These are phyloP conservation scores for Aromia moschata DNA, from an alignment of 2,888 invertebrate genomes.

Conservation along the genomic window DNA sequence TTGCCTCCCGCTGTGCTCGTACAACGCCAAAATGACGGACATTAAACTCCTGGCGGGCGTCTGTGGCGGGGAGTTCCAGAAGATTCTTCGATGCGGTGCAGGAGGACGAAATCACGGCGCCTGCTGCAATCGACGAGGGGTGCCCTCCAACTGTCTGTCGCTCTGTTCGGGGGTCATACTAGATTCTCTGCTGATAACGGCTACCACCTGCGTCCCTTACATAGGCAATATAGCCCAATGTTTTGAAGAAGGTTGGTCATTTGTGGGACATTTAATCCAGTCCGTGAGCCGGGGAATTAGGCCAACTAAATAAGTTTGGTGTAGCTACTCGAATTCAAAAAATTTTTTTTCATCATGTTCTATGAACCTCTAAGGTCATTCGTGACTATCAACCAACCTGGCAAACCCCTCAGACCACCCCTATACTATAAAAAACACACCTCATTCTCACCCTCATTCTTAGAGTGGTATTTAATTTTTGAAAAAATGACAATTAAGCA, in stretches of 20 bases:
- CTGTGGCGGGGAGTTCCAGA: slow-evolving; percentile 81
- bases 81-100: slow-evolving; percentile 71
- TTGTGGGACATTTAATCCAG: no score
- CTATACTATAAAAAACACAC: no score
- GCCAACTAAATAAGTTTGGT: no score
- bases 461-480: no score
- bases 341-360: no score
- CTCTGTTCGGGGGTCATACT: slow-evolving; percentile 77
- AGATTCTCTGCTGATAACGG: slow-evolving; percentile 68
- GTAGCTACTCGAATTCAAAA: no score
- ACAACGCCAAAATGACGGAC: slow-evolving; percentile 84
- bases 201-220: slow-evolving; percentile 79
- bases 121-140: slow-evolving; percentile 79
- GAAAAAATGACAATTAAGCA: no score
- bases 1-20: slow-evolving; percentile 82
- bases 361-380: no score
- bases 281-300: no score
- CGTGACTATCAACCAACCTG: no score
- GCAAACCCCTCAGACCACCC: no score
- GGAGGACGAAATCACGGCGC: slow-evolving; percentile 78
- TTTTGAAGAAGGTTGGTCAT: slow-evolving; percentile 78
- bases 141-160: slow-evolving; percentile 73
- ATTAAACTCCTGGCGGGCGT: slow-evolving; percentile 76
- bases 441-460: no score
- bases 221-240: slow-evolving; percentile 87